Percentiles rank a stretch among this genome's conserved stretches.
Evolutionary conservation across 2,113 vertebrate species (phyloP).

Genomic region (Muscicapa adusta): DNA sequence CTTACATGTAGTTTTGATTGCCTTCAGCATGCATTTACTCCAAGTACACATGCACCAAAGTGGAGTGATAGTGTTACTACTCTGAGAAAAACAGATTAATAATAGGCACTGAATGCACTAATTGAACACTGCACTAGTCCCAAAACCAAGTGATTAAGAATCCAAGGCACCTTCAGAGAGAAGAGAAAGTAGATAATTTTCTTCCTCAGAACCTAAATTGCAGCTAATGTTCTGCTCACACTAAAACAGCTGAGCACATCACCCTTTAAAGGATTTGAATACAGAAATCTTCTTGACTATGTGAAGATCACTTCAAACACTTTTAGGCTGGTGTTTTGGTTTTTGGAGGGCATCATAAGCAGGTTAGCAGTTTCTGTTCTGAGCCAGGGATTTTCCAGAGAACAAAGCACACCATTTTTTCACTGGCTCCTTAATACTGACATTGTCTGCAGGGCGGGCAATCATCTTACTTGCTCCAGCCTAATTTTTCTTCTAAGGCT

Average conservation of each 20-base stretch:
- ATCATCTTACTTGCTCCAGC: not conserved
- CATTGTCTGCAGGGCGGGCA: rapidly evolving
- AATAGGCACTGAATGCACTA: not conserved
- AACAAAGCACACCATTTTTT: not conserved
- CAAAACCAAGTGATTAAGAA: not conserved
- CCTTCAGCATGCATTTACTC: not conserved
- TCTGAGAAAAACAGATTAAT: not conserved
- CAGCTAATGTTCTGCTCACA: not conserved
- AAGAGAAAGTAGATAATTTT: not conserved
- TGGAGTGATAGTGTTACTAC: not conserved
- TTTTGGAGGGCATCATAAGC: not conserved
- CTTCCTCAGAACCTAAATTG: not conserved
- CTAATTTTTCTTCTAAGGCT: not conserved
- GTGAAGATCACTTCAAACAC: not conserved
- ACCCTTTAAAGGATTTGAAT: not conserved
- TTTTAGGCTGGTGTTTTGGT: not conserved
- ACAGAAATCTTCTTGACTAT: not conserved
- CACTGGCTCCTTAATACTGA: not conserved
- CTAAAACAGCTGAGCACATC: not conserved
- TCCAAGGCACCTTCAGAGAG: not conserved
- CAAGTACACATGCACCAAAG: not conserved
- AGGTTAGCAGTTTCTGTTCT: not conserved
- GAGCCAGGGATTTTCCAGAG: not conserved
- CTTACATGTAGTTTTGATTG: not conserved
- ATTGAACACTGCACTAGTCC: not conserved